Conservation (phyloP, 2,888 invertebrate species). For the Trisateles emortualis region DNA sequence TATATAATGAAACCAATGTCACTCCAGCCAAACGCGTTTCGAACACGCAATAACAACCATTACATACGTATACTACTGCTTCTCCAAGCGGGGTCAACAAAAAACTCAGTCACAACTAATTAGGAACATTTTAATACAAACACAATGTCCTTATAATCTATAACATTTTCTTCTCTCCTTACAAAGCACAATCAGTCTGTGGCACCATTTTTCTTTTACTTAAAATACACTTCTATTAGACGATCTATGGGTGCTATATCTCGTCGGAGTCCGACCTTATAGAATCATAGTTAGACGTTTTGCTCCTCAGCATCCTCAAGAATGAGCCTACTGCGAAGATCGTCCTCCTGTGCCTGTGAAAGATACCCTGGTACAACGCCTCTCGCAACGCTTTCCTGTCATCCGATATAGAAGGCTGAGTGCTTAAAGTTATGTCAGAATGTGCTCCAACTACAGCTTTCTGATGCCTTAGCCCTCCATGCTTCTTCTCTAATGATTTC, state of each 20-base stretch:
- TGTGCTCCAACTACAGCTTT: slow-evolving; percentile 87
- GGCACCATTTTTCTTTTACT: slow-evolving; percentile 71
- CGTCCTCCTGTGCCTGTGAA: slow-evolving; percentile 91
- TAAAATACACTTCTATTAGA: slow-evolving; percentile 65
- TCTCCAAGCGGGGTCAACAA: slow-evolving; percentile 61
- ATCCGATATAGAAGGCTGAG: slow-evolving; percentile 82
- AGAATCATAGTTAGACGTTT: slow-evolving; percentile 92
- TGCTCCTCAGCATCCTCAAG: slow-evolving; percentile 90
- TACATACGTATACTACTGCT: slow-evolving; percentile 50
- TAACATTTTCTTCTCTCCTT: slow-evolving; percentile 65
- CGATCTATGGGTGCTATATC: slow-evolving; percentile 76
- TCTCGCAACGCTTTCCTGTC: slow-evolving; percentile 90
- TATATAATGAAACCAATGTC: slow-evolving; percentile 42
- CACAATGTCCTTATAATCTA: slow-evolving; percentile 61
- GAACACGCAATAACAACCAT: slow-evolving; percentile 55
- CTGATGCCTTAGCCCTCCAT: slow-evolving; percentile 87
- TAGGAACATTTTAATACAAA: slow-evolving; percentile 84
- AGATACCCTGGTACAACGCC: slow-evolving; percentile 92
- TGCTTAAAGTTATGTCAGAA: slow-evolving; percentile 85
- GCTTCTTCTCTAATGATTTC: slow-evolving; percentile 84
- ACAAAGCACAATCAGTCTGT: slow-evolving; percentile 81
- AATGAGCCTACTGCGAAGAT: slow-evolving; percentile 92
- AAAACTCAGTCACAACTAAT: slow-evolving; percentile 70
- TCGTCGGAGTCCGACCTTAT: slow-evolving; percentile 88
- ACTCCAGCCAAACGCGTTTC: slow-evolving; percentile 37